phyloP scores from a whole-genome alignment of 2,797 vertebrate genomes.

The Spinus pinus region DNA sequence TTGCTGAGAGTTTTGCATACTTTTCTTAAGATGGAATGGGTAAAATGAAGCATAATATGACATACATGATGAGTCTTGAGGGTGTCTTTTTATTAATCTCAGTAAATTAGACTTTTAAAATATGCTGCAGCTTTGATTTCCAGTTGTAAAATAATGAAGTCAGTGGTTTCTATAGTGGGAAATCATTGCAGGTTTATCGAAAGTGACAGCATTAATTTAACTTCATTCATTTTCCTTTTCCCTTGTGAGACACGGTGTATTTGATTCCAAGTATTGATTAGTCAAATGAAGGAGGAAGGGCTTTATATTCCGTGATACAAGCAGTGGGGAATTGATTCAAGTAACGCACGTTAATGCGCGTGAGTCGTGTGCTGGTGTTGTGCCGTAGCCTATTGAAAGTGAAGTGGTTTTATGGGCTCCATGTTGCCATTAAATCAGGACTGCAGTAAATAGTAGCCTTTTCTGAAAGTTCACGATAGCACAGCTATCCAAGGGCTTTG shows the following conservation, averaged over 20 bases:
- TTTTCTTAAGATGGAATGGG: slow-evolving; percentile 15
- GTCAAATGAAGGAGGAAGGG: background rate
- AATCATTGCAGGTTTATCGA: slow-evolving; percentile 2
- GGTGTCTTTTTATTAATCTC: slow-evolving; percentile 39
- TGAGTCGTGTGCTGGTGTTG: background rate
- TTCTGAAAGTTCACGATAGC: background rate
- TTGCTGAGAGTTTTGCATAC: background rate
- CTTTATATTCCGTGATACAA: background rate
- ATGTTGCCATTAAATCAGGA: background rate
- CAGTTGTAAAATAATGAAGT: slow-evolving; percentile 36
- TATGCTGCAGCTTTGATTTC: slow-evolving; percentile 10
- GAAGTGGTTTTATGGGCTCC: background rate
- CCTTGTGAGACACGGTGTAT: background rate
- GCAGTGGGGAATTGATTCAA: background rate
- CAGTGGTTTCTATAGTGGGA: slow-evolving; percentile 20
- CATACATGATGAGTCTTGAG: slow-evolving; percentile 23
- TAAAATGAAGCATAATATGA: slow-evolving; percentile 5
- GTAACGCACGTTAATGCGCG: background rate
- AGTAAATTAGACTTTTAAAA: slow-evolving; percentile 52
- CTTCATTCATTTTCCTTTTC: slow-evolving; percentile 24
- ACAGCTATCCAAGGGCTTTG: background rate
- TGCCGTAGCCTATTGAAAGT: background rate
- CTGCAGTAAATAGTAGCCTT: background rate
- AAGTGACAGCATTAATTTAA: slow-evolving; percentile 44
- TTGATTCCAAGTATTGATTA: slow-evolving; percentile 38